Conservation (phyloP, 2,113 vertebrate genomes). For the Potamarius usumacintae region DNA sequence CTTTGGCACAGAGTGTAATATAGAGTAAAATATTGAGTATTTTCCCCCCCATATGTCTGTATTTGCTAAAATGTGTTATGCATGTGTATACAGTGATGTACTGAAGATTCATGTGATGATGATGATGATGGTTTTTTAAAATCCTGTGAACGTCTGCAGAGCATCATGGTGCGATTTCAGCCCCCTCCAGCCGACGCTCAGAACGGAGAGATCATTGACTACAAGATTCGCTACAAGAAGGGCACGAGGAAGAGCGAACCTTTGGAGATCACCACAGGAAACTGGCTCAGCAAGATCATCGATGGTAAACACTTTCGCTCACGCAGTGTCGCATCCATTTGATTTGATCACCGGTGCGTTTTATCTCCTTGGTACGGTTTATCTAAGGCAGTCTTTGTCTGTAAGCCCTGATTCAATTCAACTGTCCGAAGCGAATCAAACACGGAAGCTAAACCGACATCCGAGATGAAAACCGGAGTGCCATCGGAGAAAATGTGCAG, state of each 20-base stretch:
- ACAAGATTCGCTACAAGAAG: conserved; percentile 96
- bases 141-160: conserved; percentile 66
- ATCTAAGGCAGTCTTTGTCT: too few relatives aligned
- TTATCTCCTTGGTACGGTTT: not conserved
- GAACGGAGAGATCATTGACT: conserved; percentile 88
- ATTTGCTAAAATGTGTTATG: not conserved
- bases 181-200: conserved; percentile 83
- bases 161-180: conserved; percentile 92
- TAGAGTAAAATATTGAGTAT: not conserved
- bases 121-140: not conserved
- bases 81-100: not conserved
- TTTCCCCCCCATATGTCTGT: not conserved
- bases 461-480: not conserved
- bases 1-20: conserved; percentile 3
- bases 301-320: conserved; percentile 68
- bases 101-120: not conserved
- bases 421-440: not conserved
- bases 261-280: conserved; percentile 81
- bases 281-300: conserved; percentile 86
- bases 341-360: not conserved
- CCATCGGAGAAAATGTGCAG: not conserved
- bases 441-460: not conserved
- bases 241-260: conserved; percentile 88
- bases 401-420: not conserved
- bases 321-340: not conserved